Evolutionary conservation across 2,797 vertebrate species (phyloP).

Genomic region (Thunnus albacares): DNA sequence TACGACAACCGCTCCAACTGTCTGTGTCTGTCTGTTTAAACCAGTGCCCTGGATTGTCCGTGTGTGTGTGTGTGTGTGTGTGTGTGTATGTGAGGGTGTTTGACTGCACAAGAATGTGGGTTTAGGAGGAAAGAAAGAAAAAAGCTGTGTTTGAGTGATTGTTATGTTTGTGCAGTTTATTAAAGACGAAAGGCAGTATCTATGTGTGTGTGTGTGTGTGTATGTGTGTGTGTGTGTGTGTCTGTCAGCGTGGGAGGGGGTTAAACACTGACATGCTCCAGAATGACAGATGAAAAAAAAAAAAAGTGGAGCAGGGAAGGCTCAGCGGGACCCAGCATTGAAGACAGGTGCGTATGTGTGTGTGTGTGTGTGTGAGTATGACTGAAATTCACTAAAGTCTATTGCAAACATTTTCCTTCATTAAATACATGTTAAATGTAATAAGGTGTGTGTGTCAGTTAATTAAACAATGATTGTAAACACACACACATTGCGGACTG

Average conservation of each 20-base stretch:
- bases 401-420: conserved; percentile 47
- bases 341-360: conserved; percentile 67
- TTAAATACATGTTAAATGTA: neutral
- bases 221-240: conserved; percentile 33
- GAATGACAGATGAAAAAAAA: conserved; percentile 72
- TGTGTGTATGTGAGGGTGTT: neutral
- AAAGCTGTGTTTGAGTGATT: conserved; percentile 16
- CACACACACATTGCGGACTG: neutral
- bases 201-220: conserved; percentile 38
- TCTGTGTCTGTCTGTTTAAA: conserved; percentile 63
- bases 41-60: conserved; percentile 44
- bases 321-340: conserved; percentile 69
- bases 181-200: conserved; percentile 32
- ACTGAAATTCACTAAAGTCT: conserved; percentile 55
- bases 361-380: conserved; percentile 31
- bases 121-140: conserved; percentile 32
- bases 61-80: conserved; percentile 10
- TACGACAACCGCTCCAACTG: conserved; percentile 43
- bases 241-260: conserved; percentile 60
- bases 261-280: conserved; percentile 78
- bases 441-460: conserved; percentile 19
- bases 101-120: neutral
- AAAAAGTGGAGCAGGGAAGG: conserved; percentile 74
- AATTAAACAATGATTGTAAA: neutral
- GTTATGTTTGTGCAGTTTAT: conserved; percentile 52